These are phyloP conservation scores for Hylia prasina DNA, from an alignment of 2,113 vertebrate species.

Conservation along the genomic window DNA sequence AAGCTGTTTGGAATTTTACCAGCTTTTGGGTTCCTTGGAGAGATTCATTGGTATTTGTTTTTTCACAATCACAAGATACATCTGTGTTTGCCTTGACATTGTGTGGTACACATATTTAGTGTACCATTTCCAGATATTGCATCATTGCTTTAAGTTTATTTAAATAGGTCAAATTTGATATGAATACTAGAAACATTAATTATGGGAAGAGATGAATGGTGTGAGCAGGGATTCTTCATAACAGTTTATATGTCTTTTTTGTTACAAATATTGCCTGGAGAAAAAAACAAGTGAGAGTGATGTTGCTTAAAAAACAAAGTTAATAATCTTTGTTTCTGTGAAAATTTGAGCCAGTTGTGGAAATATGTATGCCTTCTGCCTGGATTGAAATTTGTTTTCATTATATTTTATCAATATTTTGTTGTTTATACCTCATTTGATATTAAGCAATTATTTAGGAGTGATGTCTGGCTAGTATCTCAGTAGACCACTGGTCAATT, in stretches of 20 bases:
- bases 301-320: background rate
- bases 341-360: background rate
- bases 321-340: background rate
- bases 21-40: background rate
- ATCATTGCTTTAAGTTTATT: background rate
- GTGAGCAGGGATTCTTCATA: background rate
- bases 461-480: background rate
- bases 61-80: background rate
- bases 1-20: background rate
- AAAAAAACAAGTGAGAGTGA: background rate
- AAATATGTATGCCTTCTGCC: background rate
- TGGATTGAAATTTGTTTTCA: background rate
- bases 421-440: background rate
- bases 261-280: background rate
- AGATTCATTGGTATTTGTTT: background rate
- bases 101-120: background rate
- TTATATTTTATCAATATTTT: conserved; percentile 40
- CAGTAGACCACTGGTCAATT: background rate
- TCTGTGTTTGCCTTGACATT: background rate
- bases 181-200: background rate
- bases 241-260: background rate
- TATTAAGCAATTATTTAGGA: background rate
- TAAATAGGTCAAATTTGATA: background rate
- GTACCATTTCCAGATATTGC: background rate
- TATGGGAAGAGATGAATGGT: background rate